Evolutionary conservation across 2,797 vertebrate species (phyloP).

Genomic region (Sebastes oblongus): DNA sequence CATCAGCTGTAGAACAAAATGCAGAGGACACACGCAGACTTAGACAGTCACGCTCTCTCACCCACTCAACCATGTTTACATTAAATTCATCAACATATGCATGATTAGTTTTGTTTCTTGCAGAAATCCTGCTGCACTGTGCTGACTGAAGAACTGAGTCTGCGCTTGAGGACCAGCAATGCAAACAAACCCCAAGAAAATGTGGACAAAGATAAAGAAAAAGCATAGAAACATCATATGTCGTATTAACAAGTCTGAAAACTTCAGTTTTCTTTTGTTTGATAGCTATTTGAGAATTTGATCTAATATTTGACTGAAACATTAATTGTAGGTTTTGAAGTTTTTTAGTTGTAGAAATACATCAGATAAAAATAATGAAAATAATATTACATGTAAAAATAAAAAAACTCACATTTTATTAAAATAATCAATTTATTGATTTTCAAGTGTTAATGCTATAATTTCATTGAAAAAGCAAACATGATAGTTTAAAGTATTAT

Average conservation of each 20-base stretch:
- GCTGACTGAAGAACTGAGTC: constrained; percentile 87
- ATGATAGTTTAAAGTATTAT: constrained; percentile 12
- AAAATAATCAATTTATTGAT: constrained; percentile 53
- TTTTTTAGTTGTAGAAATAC: not conserved
- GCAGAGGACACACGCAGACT: not conserved
- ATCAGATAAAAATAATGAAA: not conserved
- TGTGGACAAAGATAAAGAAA: constrained; percentile 84
- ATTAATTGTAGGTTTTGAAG: not conserved
- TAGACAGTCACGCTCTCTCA: not conserved
- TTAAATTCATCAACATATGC: not conserved
- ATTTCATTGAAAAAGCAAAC: constrained; percentile 44
- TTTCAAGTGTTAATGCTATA: constrained; percentile 27
- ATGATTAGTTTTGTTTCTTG: not conserved
- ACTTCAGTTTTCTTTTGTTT: not conserved
- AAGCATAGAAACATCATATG: constrained; percentile 41
- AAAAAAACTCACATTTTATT: constrained; percentile 30
- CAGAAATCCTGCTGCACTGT: constrained; percentile 89
- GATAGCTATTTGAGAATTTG: not conserved
- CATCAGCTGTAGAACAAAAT: not conserved
- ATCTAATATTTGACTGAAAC: constrained; percentile 6
- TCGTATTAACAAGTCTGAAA: not conserved
- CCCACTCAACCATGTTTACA: not conserved
- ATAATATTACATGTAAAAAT: not conserved
- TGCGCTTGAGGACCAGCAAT: constrained; percentile 80
- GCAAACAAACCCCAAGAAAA: constrained; percentile 76